Evolutionary conservation across 2,797 vertebrate species (phyloP).

Genomic region (Peromyscus attwateri): DNA sequence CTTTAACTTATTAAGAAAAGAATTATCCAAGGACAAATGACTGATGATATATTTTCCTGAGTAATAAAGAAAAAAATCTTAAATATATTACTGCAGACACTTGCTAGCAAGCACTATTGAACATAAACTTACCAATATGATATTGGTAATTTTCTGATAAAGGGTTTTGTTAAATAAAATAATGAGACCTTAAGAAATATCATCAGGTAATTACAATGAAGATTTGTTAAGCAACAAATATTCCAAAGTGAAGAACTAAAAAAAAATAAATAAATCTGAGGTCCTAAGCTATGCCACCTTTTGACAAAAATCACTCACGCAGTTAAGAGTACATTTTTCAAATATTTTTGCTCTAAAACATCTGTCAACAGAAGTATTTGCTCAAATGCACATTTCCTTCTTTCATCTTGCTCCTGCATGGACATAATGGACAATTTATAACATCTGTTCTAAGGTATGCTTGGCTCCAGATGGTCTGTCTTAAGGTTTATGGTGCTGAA

Average conservation of each 20-base stretch:
- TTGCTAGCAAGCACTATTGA: background rate
- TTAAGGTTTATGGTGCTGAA: constrained; percentile 54
- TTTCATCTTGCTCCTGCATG: background rate
- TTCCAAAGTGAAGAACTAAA: constrained; percentile 17
- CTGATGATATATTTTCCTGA: background rate
- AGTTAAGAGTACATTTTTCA: background rate
- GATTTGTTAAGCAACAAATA: background rate
- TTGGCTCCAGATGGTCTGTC: constrained; percentile 56
- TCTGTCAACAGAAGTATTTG: constrained; percentile 16
- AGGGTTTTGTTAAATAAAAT: constrained; percentile 14
- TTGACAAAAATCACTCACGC: background rate
- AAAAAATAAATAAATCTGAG: background rate
- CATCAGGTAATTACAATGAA: background rate
- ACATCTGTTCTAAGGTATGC: constrained; percentile 58
- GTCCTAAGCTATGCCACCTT: background rate
- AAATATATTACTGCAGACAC: background rate
- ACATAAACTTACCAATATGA: background rate
- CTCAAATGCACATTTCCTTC: constrained; percentile 48
- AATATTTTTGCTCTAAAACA: background rate
- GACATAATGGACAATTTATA: constrained; percentile 20
- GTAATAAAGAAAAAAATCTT: background rate
- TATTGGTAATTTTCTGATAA: background rate
- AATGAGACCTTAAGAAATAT: background rate
- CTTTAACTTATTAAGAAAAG: background rate
- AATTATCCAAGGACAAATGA: background rate